Percentiles rank a stretch among this genome's conserved stretches.
These are phyloP conservation scores for Lasius fuliginosus DNA, from an alignment of 2,888 invertebrate genomes.

Conservation along the genomic window DNA sequence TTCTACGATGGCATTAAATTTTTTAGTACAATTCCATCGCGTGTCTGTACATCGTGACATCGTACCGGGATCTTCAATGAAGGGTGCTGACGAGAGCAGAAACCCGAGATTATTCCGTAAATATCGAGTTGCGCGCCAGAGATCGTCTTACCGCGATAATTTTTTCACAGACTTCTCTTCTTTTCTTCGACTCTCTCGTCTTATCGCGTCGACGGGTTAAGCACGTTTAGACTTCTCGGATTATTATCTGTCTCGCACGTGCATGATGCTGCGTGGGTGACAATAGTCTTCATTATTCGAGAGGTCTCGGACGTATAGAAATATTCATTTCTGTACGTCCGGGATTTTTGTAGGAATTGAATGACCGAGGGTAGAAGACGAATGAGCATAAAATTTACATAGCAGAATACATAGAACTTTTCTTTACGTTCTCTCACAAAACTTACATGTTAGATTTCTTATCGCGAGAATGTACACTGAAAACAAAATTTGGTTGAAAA, in stretches of 20 bases:
- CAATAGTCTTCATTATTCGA: slow-evolving; percentile 18
- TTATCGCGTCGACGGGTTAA: background rate
- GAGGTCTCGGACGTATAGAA: background rate
- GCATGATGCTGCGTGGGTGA: slow-evolving; percentile 21
- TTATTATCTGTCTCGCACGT: slow-evolving; percentile 18
- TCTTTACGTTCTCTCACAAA: background rate
- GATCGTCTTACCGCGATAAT: slow-evolving; percentile 78
- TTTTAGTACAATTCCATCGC: background rate
- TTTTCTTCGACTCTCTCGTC: background rate
- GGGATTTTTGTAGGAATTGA: background rate
- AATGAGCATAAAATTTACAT: slow-evolving; percentile 8
- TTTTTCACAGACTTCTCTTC: slow-evolving; percentile 55
- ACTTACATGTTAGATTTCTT: slow-evolving; percentile 1
- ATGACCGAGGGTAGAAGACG: background rate
- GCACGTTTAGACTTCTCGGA: background rate
- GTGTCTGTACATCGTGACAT: background rate
- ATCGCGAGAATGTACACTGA: background rate
- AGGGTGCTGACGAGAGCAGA: slow-evolving; percentile 71
- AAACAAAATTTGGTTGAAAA: too few species aligned
- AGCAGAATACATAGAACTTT: background rate
- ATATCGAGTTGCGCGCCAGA: slow-evolving; percentile 78
- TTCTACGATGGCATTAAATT: background rate
- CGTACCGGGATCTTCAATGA: slow-evolving; percentile 53
- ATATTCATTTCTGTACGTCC: too few species aligned
- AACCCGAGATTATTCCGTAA: slow-evolving; percentile 77